Evolutionary conservation across 2,888 invertebrate species (phyloP), one percentile per base, ranked within the genome.

Genomic region (Eupithecia tripunctaria): DNA sequence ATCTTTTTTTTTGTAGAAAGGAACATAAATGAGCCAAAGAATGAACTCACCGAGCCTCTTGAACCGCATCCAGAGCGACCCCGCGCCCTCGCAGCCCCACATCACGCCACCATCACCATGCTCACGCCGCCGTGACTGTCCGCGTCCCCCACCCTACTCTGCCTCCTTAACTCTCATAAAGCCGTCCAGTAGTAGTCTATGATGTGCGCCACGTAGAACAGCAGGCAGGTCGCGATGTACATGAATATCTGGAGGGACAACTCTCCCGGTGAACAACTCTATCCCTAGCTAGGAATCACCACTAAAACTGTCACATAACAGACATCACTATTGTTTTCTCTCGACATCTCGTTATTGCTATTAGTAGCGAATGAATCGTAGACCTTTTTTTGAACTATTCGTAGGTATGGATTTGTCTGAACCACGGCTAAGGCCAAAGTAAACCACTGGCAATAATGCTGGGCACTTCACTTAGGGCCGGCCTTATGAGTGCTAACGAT

Each of bases 131-230:
- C 60, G 32, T 65, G 21, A 10, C 68, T 62, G 38, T 62, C 71
- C 15, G 1, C 66, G 64, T 69, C 71, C 29, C 56, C 63, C 25
- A 27, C 68, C 67, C 62, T 59, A 65, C 62, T 41, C 70, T 70
- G 75, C 72, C 72, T 27, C 65, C 75, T 72, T 70, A 75, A 70
- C 75, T 72, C 80, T 82, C 79, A 84, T 73, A 83, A 79, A 41
- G 85, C 86, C 2, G 91, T 89, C 66, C 94, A 84, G 79, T 94
- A 94, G 76, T 93, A 94, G 78, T 95, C 95, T 73, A 95, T 93
- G 70, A 94, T 89, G 70, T 94, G 93, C 1, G 92, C 94, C 56
- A 94, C 90, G 81, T 95, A 95, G 83, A 95, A 93, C 66, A 95
- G 76, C 21, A 94, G 85, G 79, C 94, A 95, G 14, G 92, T 92